phyloP scores from a whole-genome alignment of 2,888 invertebrate genomes.

The Ormyrus labotus region DNA sequence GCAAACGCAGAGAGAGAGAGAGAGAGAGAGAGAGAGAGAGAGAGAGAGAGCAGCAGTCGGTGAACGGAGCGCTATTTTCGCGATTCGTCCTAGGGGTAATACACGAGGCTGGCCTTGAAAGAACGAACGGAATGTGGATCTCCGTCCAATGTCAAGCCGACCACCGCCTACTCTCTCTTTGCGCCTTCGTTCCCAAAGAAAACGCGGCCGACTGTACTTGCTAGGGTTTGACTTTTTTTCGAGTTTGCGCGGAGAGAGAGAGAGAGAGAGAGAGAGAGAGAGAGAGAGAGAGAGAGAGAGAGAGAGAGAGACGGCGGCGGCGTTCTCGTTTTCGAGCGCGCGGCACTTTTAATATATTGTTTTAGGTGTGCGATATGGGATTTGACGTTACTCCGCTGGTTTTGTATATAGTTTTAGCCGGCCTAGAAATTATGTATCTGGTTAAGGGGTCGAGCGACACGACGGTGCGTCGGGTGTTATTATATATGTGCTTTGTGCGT shows the following conservation, averaged over 20 bases:
- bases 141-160: slow-evolving; percentile 38
- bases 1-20: too few relatives aligned
- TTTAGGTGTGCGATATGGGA: too few relatives aligned
- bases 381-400: too few relatives aligned
- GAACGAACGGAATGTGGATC: slow-evolving; percentile 52
- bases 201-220: not conserved
- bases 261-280: too few relatives aligned
- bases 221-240: too few relatives aligned
- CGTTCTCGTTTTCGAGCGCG: too few relatives aligned
- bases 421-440: slow-evolving; percentile 19
- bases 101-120: slow-evolving; percentile 45
- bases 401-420: not conserved
- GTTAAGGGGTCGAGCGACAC: slow-evolving; percentile 13
- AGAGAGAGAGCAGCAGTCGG: not conserved
- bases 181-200: slow-evolving; percentile 12
- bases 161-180: slow-evolving; percentile 1
- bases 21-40: too few relatives aligned
- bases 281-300: too few relatives aligned
- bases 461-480: not conserved
- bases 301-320: too few relatives aligned
- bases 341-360: too few relatives aligned
- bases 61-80: slow-evolving; percentile 38
- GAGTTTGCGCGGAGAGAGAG: too few relatives aligned
- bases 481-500: too few relatives aligned
- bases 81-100: slow-evolving; percentile 16